Evolutionary conservation across 2,113 vertebrate genomes (phyloP).

Genomic region (Trematocara variabile): DNA sequence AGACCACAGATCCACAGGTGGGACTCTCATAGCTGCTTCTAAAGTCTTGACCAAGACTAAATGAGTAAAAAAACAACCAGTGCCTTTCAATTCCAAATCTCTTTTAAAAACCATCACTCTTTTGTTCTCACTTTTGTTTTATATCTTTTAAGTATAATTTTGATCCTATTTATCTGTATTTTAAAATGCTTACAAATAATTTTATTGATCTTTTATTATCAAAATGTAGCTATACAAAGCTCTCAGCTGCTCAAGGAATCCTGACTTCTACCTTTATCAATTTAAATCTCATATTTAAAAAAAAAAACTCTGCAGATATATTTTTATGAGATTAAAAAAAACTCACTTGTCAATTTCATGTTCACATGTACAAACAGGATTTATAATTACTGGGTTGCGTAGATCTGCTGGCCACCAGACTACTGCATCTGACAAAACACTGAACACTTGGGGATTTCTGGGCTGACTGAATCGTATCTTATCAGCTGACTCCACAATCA

Average conservation of each 20-base stretch:
- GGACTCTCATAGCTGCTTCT: not conserved
- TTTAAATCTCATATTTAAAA: not conserved
- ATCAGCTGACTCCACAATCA: not conserved
- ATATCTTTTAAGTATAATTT: not conserved
- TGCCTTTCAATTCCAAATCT: accelerated
- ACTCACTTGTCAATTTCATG: not conserved
- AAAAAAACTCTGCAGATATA: not conserved
- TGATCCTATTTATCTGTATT: not conserved
- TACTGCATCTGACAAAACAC: not conserved
- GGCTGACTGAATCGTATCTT: not conserved
- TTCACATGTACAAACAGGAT: not conserved
- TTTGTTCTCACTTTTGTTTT: not conserved
- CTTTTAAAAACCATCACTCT: accelerated
- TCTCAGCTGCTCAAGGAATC: accelerated
- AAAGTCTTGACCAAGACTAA: not conserved
- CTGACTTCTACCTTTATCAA: accelerated
- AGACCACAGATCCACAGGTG: not conserved
- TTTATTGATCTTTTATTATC: not conserved
- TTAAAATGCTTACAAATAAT: not conserved
- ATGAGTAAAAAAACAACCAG: not conserved
- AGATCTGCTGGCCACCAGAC: not conserved
- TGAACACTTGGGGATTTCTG: not conserved
- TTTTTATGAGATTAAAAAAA: not conserved
- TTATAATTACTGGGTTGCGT: not conserved
- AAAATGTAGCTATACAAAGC: no score